These are phyloP conservation scores for Dinoponera quadriceps DNA, from an alignment of 1,140 invertebrate genomes.

Conservation along the genomic window DNA sequence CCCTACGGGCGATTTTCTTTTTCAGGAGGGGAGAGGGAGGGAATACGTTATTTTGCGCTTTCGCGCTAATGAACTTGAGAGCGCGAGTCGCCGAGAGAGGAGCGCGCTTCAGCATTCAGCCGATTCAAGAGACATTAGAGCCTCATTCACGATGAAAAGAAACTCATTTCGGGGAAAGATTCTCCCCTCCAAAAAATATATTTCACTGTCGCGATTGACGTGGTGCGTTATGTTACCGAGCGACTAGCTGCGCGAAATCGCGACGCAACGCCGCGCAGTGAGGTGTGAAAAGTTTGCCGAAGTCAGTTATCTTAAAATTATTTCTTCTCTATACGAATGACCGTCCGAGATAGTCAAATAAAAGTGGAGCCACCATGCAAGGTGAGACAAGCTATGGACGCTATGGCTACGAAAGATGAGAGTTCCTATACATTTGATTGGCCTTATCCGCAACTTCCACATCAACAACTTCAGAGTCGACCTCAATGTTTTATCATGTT, in stretches of 20 bases:
- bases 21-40: neutral
- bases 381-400: no score
- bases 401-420: no score
- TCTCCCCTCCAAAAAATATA: slow-evolving; percentile 22
- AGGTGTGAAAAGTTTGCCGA: no score
- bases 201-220: slow-evolving; percentile 1
- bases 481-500: no score
- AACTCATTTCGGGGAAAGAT: neutral
- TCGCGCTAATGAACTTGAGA: slow-evolving; percentile 38
- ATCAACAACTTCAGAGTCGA: no score
- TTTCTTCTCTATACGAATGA: no score
- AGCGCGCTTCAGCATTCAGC: neutral
- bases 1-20: neutral
- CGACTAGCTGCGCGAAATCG: neutral
- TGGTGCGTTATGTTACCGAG: neutral
- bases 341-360: no score
- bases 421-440: no score
- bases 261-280: no score
- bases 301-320: no score
- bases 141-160: slow-evolving; percentile 25
- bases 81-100: slow-evolving; percentile 14
- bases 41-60: slow-evolving; percentile 15
- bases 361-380: no score
- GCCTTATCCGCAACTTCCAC: no score
- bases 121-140: slow-evolving; percentile 27